Conservation (phyloP, 2,797 vertebrate species). For the Sebastes flavidus region DNA sequence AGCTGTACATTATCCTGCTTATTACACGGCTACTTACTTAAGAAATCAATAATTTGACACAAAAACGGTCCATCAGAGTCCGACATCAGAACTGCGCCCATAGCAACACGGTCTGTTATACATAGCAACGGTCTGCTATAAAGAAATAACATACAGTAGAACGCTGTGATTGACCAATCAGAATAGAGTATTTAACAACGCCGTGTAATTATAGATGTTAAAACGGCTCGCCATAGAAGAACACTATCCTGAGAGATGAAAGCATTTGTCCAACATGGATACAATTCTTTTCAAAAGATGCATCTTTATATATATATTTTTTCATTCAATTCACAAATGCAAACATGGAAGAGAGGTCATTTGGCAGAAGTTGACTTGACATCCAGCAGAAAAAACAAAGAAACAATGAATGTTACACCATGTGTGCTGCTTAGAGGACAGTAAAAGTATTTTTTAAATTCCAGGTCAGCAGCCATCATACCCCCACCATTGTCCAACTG, state of each 20-base stretch:
- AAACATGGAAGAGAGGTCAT: constrained; percentile 28
- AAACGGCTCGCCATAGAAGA: background rate
- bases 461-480: constrained; percentile 4
- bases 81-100: too few relatives aligned
- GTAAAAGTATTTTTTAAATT: background rate
- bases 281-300: background rate
- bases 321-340: constrained; percentile 20
- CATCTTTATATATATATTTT: constrained; percentile 1
- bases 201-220: background rate
- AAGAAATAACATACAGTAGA: too few relatives aligned
- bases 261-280: background rate
- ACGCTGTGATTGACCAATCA: too few relatives aligned
- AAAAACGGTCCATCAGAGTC: too few relatives aligned
- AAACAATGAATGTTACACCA: background rate
- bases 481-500: constrained; percentile 17
- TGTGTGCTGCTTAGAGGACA: background rate
- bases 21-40: too few relatives aligned
- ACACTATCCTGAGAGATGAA: background rate
- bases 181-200: too few relatives aligned
- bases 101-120: too few relatives aligned
- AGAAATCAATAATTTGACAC: too few relatives aligned
- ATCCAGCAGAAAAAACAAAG: background rate
- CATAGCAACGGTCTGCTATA: too few relatives aligned
- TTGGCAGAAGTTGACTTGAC: background rate
- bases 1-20: too few relatives aligned